Evolutionary conservation across 2,113 vertebrate genomes (phyloP).

Genomic region (Zootoca vivipara): DNA sequence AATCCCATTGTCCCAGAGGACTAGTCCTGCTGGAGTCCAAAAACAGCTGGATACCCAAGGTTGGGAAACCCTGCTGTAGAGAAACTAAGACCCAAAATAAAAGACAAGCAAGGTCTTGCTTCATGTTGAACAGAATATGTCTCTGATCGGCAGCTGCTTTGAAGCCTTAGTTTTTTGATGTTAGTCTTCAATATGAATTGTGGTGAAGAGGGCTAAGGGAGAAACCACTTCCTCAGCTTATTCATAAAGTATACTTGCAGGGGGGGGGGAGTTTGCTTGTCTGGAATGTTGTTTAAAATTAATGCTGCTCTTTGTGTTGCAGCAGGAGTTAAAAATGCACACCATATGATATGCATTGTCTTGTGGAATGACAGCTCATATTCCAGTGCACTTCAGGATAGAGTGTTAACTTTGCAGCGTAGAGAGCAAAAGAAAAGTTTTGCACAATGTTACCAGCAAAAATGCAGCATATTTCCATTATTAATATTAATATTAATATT

Average conservation of each 20-base stretch:
- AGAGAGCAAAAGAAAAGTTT: neutral
- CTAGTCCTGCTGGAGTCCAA: too few species aligned
- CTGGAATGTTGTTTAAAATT: neutral
- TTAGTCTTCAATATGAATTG: neutral
- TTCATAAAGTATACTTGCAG: neutral
- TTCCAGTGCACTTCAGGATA: neutral
- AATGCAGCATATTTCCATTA: neutral
- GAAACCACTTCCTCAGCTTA: fast-evolving
- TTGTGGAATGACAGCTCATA: neutral
- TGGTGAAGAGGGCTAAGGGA: neutral
- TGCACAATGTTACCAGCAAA: fast-evolving
- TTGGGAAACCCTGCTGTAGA: too few species aligned
- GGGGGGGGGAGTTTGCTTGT: neutral
- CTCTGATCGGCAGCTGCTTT: neutral
- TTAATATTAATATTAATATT: neutral
- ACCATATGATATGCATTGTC: neutral
- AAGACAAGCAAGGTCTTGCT: neutral
- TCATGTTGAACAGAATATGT: too few species aligned
- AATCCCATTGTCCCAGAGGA: too few species aligned
- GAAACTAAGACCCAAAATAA: too few species aligned
- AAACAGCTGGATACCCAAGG: too few species aligned
- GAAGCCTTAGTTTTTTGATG: neutral
- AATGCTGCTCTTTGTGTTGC: neutral
- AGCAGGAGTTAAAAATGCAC: neutral
- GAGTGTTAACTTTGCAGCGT: neutral